phyloP scores from a whole-genome alignment of 2,797 vertebrate species.

The Molossus alvarezi region DNA sequence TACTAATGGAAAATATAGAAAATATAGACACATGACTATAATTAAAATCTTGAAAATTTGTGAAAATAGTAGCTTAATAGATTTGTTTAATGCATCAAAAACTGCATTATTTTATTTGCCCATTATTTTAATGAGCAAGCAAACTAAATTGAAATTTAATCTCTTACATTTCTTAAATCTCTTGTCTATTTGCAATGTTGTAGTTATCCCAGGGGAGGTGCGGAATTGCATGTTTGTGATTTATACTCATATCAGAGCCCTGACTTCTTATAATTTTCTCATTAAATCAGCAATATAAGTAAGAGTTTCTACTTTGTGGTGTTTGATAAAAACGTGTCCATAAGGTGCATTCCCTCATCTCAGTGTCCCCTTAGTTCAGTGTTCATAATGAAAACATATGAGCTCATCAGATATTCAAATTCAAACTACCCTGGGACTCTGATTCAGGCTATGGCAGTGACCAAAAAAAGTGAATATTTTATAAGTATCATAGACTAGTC shows the following conservation, averaged over 20 bases:
- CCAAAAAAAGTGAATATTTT: neutral
- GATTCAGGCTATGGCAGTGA: neutral
- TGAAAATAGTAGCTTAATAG: neutral
- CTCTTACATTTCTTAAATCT: neutral
- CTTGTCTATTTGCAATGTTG: neutral
- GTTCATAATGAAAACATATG: neutral
- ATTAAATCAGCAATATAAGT: neutral
- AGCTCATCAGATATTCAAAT: neutral
- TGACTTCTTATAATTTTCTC: neutral
- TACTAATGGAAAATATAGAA: neutral
- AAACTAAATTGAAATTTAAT: slow-evolving; percentile 17
- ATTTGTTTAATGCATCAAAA: neutral
- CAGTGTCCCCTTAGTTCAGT: neutral
- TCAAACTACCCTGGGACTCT: neutral
- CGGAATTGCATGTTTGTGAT: neutral
- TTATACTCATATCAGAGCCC: neutral
- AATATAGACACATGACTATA: neutral
- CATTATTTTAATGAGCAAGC: neutral
- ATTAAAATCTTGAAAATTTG: neutral
- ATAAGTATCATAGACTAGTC: neutral
- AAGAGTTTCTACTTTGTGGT: neutral
- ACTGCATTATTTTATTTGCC: neutral
- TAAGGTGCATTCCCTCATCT: neutral
- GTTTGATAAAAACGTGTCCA: neutral
- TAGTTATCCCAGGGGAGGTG: neutral